Conservation (phyloP, 2,888 invertebrate genomes). For the Agrochola lota region DNA sequence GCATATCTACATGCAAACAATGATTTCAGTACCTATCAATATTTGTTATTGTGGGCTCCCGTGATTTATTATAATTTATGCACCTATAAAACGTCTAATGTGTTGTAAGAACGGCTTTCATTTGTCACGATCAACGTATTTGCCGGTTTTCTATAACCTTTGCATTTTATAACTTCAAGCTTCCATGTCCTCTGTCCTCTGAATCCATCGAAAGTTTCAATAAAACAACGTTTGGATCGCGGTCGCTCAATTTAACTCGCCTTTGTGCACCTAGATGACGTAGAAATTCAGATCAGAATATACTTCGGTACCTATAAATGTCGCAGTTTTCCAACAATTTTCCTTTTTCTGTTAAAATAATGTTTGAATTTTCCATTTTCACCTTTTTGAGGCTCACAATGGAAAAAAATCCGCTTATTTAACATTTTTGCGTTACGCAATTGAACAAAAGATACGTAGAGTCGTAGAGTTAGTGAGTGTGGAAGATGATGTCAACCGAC, state of each 20-base stretch:
- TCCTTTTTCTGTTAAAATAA: background rate
- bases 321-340: background rate
- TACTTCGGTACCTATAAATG: background rate
- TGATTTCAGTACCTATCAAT: background rate
- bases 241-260: background rate
- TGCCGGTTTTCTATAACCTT: no score
- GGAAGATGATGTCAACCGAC: background rate
- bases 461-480: background rate
- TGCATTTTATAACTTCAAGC: no score
- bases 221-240: background rate
- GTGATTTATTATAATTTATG: background rate
- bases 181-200: no score
- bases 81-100: background rate
- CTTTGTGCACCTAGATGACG: background rate
- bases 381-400: background rate
- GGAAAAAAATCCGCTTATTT: background rate
- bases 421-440: background rate
- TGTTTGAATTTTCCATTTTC: background rate
- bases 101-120: background rate
- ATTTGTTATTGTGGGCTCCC: no score
- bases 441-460: background rate
- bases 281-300: conserved; percentile 47
- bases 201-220: background rate
- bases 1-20: background rate
- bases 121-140: background rate